Evolutionary conservation across 2,888 invertebrate species (phyloP).

Genomic region (Tridacna gigas): DNA sequence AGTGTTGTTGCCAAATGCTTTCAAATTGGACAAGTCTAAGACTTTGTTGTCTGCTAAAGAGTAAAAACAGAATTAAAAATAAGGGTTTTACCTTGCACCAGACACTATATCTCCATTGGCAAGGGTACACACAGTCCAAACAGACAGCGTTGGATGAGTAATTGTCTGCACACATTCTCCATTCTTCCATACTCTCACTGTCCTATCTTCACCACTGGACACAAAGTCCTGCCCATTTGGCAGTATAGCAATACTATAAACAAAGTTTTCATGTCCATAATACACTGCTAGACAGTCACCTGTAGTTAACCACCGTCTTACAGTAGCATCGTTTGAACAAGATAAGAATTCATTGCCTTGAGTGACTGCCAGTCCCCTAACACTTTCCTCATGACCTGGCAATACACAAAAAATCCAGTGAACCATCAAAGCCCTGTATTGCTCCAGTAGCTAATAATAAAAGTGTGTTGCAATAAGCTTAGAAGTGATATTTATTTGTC

Average conservation of each 20-base stretch:
- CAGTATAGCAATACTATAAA: constrained; percentile 88
- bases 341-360: constrained; percentile 90
- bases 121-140: constrained; percentile 94
- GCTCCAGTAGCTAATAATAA: no score
- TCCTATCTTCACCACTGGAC: constrained; percentile 95
- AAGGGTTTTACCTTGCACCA: constrained; percentile 87
- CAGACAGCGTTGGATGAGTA: constrained; percentile 92
- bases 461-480: no score
- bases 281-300: constrained; percentile 89
- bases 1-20: no score
- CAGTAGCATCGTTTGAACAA: constrained; percentile 95
- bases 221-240: constrained; percentile 89
- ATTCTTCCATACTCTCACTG: constrained; percentile 91
- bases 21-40: no score
- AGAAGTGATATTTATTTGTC: no score
- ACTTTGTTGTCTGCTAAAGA: no score
- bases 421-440: no score
- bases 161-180: constrained; percentile 87
- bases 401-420: constrained; percentile 41
- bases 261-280: constrained; percentile 94
- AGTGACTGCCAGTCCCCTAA: constrained; percentile 91
- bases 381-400: constrained; percentile 96
- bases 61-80: not conserved
- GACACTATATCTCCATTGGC: constrained; percentile 95
- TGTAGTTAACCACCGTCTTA: constrained; percentile 92